These are phyloP conservation scores for Apoderus coryli DNA, from an alignment of 2,888 invertebrate genomes.

Conservation along the genomic window DNA sequence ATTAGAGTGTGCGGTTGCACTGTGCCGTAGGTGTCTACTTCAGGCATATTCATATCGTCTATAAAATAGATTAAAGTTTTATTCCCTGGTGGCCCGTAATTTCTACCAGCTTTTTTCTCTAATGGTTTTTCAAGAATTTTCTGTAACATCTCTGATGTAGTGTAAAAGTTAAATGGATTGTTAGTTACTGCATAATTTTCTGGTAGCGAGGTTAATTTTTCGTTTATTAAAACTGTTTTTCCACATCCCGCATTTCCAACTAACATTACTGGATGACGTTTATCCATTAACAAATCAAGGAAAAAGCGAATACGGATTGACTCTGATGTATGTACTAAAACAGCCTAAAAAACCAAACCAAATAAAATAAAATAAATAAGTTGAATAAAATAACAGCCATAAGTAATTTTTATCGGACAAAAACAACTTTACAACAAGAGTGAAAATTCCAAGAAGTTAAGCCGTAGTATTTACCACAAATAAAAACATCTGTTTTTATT, in stretches of 20 bases:
- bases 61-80: conserved; percentile 89
- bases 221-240: conserved; percentile 73
- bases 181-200: conserved; percentile 82
- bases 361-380: conserved; percentile 4
- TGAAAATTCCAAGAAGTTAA: background rate
- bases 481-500: conserved; percentile 5
- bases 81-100: conserved; percentile 90
- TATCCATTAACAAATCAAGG: conserved; percentile 76
- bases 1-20: conserved; percentile 94
- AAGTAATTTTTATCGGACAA: too few relatives aligned
- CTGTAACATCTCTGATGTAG: conserved; percentile 86
- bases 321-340: conserved; percentile 85
- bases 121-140: conserved; percentile 86
- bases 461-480: background rate
- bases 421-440: background rate
- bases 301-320: conserved; percentile 83
- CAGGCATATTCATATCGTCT: conserved; percentile 98
- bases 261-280: conserved; percentile 84
- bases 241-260: conserved; percentile 89
- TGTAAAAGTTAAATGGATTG: conserved; percentile 93
- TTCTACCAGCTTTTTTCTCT: conserved; percentile 89
- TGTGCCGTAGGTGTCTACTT: conserved; percentile 78
- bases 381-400: background rate
- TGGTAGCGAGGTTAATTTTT: conserved; percentile 55
- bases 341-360: conserved; percentile 44